Evolutionary conservation across 2,113 vertebrate genomes (phyloP), one percentile per base, ranked within the genome.

Genomic region (Forbesichthys papilliferus): DNA sequence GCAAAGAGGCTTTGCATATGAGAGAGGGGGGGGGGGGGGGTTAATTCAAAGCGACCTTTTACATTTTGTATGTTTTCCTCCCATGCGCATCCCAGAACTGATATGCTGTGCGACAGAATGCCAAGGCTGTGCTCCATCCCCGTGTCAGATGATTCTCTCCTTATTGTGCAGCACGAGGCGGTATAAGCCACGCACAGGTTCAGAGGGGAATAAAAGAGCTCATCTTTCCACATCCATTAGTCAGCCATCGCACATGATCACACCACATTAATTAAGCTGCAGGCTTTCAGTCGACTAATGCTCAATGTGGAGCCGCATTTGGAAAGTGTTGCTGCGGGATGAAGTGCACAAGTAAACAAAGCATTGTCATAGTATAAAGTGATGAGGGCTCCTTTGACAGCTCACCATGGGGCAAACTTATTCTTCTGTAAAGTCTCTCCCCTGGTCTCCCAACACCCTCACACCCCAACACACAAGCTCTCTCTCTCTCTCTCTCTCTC

Each of bases 1-100:
- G 87, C 84, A 85, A 87, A 88, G 83, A 85, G 71, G 77, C 77
- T 88, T 88, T 89, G 74, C 27, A 27, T 27, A 75, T 78, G 59
- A 82, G 79, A 81, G 61, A 49, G 69, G 49, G 64, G 69, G 69
- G 54, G 57, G 4, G 18, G 27, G 64, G 46, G 55, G 68, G 71
- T 48, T 74, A 77, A 84, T 89, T 84, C 8, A 11, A 76, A 68
- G 77, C 75, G 68, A 57, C 68, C 82, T 79, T 83, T 74, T 79
- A 74, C 74, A 64, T 78, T 73, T 61, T 9, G 60, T 51, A 66
- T 80, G 56, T 76, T 48, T 66, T 77, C 52, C 12, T 66, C 49
- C 56, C 3, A 14, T 11, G 49, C 34, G 69, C 53, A 18, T 81
- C 68, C 79, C 64, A 73, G 71, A 79, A 59, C 49, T 56, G 72